A percentile compares a stretch with the other conserved stretches of the same genome.
Evolutionary conservation across 2,888 invertebrate species (phyloP).

Genomic region (Lasioglossum calceatum): DNA sequence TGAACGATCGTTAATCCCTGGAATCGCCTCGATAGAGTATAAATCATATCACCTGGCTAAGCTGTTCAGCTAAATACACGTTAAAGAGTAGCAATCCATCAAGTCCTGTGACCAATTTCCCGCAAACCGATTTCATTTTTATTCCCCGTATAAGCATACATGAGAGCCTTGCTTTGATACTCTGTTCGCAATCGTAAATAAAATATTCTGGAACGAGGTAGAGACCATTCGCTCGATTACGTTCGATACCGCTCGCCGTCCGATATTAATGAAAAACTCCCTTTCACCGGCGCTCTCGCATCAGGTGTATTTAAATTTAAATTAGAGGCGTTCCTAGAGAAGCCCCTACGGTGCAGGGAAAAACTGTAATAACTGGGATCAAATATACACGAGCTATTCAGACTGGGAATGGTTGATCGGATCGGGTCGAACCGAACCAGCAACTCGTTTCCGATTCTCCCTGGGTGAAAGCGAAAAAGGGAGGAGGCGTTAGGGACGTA

Average conservation of each 20-base stretch:
- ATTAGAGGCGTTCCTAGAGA: conserved; percentile 13
- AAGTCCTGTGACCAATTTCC: not conserved
- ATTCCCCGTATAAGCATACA: not conserved
- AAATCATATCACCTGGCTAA: not conserved
- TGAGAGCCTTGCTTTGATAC: not conserved
- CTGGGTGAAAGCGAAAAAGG: conserved; percentile 55
- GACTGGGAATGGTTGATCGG: not conserved
- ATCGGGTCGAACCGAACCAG: not conserved
- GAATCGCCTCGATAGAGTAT: not conserved
- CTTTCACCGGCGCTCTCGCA: conserved; percentile 9
- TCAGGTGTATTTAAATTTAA: conserved; percentile 14
- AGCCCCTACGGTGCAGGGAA: not conserved
- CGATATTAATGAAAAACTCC: conserved; percentile 17
- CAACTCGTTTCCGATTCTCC: not conserved
- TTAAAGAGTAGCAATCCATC: not conserved
- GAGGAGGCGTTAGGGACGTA: conserved; percentile 23
- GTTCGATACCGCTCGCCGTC: not conserved
- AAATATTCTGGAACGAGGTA: conserved; percentile 2
- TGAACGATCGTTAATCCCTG: not conserved
- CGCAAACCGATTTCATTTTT: not conserved
- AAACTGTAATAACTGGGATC: conserved; percentile 20
- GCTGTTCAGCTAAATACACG: not conserved
- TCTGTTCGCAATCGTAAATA: not conserved
- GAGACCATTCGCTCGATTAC: not conserved
- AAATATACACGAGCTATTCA: not conserved